Evolutionary conservation across 2,888 invertebrate genomes (phyloP), one percentile per base, ranked within the genome.

Genomic region (Leptinotarsa rubiginosa): DNA sequence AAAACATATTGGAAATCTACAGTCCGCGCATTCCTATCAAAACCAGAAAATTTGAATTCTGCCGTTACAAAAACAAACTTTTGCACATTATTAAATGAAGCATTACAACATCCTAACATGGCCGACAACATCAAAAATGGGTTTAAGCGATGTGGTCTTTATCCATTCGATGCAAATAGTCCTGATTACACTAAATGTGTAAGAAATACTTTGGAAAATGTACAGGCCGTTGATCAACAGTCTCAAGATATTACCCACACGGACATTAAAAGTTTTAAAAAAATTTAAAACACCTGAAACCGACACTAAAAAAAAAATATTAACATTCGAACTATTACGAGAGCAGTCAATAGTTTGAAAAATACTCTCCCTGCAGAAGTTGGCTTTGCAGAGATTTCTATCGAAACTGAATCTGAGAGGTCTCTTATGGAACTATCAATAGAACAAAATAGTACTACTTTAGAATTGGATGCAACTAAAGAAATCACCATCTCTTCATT

Each of bases 21-120:
- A 31, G 31, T 31, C 31, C 7, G 31, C 31, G 31, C 31, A 31
- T 31, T 31, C 31, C 31, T 31, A 31, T 31, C 31, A 31, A 31
- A 31, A 31, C 31, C 31, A 1, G 64, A 84, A 12, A 59, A 81
- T 16, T 77, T 73, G 5, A 79, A 83, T 64, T 75, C 76, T 50
- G 84, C 83, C 15, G 47, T 15, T 70, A 79, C 83, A 59, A 31
- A 66, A 73, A 65, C 72, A 41, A 79, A 78, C 10, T 84, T 85
- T 76, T 77, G 77, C 67, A 75, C 79, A 49, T 31, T 83, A 47
- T 79, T 85, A 62, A 20, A 75, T 72, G 56, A 59, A 64, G 75
- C 74, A 7, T 22, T 79, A 20, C 22, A 69, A 25, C 64, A 79
- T 71, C 47, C 56, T 13, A 79, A 77, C 47, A 68, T 79, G 41